Conservation (phyloP, 1,140 invertebrate species). For the Bombus pascuorum region DNA sequence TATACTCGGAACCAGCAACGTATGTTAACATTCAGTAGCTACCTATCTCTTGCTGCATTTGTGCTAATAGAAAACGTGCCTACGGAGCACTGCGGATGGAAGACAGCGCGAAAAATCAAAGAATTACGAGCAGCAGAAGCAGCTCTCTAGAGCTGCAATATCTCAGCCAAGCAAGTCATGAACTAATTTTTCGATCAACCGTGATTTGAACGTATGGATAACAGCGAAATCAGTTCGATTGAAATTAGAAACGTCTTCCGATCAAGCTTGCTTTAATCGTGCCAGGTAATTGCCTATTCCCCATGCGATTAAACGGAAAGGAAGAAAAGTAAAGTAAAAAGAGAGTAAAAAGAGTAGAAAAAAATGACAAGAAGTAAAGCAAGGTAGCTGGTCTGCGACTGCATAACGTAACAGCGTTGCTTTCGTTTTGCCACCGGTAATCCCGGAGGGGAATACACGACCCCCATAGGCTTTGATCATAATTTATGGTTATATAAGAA, state of each 20-base stretch:
- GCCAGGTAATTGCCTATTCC: slow-evolving; percentile 4
- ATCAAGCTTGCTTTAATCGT: neutral
- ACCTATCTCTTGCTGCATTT: neutral
- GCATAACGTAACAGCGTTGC: slow-evolving; percentile 15
- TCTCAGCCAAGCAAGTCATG: neutral
- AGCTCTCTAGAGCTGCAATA: neutral
- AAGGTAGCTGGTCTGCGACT: slow-evolving; percentile 49
- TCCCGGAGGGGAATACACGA: slow-evolving; percentile 57
- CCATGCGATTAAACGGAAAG: slow-evolving; percentile 49
- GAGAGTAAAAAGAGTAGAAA: neutral
- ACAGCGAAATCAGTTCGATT: neutral
- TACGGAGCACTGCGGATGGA: too few relatives aligned
- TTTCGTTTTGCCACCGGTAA: slow-evolving; percentile 52
- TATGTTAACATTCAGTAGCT: slow-evolving; percentile 3
- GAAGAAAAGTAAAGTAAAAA: neutral
- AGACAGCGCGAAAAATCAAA: neutral
- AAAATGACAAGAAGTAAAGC: slow-evolving; percentile 65
- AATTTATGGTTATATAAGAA: slow-evolving; percentile 82
- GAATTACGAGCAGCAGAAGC: slow-evolving; percentile 3
- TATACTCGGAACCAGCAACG: neutral
- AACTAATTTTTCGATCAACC: neutral
- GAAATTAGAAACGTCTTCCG: slow-evolving; percentile 1
- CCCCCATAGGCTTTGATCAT: slow-evolving; percentile 71
- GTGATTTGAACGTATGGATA: neutral
- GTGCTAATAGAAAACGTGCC: slow-evolving; percentile 23